Percentiles rank a stretch among this genome's conserved stretches.
These are phyloP conservation scores for Drosophila persimilis DNA, from an alignment of 1,140 invertebrate species.

Conservation along the genomic window DNA sequence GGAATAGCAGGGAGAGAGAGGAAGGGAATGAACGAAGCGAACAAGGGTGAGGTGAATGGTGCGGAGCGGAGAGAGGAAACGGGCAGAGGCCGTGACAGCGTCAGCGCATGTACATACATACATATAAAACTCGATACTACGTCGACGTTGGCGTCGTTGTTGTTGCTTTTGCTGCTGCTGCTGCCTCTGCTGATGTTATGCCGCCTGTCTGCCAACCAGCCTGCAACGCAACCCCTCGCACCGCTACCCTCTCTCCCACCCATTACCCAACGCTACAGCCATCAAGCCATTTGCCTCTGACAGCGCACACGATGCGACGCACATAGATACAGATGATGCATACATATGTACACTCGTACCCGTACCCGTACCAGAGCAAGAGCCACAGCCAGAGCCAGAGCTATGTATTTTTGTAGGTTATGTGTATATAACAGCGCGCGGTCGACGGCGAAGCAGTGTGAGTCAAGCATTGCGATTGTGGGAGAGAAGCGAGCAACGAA, in stretches of 20 bases:
- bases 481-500: conserved; percentile 57
- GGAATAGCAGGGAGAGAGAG: conserved; percentile 10
- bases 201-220: conserved; percentile 72
- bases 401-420: conserved; percentile 82
- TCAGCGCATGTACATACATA: conserved; percentile 66
- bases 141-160: conserved; percentile 7
- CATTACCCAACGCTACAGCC: conserved; percentile 36
- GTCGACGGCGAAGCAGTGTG: conserved; percentile 57
- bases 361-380: conserved; percentile 38
- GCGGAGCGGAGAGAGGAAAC: conserved; percentile 37
- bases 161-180: conserved; percentile 39
- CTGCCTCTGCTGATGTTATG: conserved; percentile 75
- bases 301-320: conserved; percentile 73
- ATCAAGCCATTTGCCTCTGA: conserved; percentile 68
- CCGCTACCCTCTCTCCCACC: conserved; percentile 31
- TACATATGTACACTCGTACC: conserved; percentile 45
- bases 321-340: conserved; percentile 40
- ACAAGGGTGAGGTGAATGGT: conserved; percentile 18
- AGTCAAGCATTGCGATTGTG: conserved; percentile 73
- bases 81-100: conserved; percentile 77
- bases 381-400: conserved; percentile 31
- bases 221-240: conserved; percentile 19
- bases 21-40: conserved; percentile 28
- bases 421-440: conserved; percentile 76
- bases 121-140: conserved; percentile 77